Percentiles rank a stretch among this genome's conserved stretches.
These are phyloP conservation scores for Ophiothrix spiculata DNA, from an alignment of 35 echinoderm and acorn worm species.

Conservation along the genomic window DNA sequence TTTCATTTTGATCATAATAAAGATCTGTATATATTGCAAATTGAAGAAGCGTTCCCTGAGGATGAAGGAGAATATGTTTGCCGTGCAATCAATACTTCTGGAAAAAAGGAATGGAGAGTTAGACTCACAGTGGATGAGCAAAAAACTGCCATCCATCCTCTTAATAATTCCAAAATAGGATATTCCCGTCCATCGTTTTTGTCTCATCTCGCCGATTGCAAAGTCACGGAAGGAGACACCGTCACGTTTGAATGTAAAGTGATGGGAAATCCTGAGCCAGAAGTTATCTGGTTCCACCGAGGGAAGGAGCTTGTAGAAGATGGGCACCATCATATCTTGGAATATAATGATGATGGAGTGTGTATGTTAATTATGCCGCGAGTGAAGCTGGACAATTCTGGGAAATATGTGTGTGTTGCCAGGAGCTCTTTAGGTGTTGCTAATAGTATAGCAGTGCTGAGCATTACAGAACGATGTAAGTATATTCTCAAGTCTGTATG, in stretches of 20 bases:
- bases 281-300: constrained; percentile 78
- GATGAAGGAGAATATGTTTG: constrained; percentile 75
- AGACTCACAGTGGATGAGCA: constrained; percentile 64
- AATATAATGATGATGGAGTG: constrained; percentile 35
- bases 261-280: constrained; percentile 79
- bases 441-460: constrained; percentile 41
- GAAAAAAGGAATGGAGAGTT: constrained; percentile 49
- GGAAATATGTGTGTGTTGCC: constrained; percentile 50
- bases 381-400: constrained; percentile 31
- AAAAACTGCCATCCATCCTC: neutral
- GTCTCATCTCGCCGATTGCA: constrained; percentile 37
- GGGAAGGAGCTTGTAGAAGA: constrained; percentile 37
- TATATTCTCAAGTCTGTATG: neutral
- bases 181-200: constrained; percentile 47
- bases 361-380: constrained; percentile 59
- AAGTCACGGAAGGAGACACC: constrained; percentile 48
- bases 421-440: constrained; percentile 54
- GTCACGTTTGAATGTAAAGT: constrained; percentile 79
- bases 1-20: constrained; percentile 53
- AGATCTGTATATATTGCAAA: constrained; percentile 41
- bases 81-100: constrained; percentile 44
- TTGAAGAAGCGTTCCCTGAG: constrained; percentile 63
- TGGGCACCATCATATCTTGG: constrained; percentile 40
- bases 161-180: neutral
- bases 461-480: constrained; percentile 47